Percentiles rank a stretch among this genome's conserved stretches.
These are phyloP conservation scores for Pseudorhombus dupliciocellatus DNA, from an alignment of 2,113 vertebrate species.

Conservation along the genomic window DNA sequence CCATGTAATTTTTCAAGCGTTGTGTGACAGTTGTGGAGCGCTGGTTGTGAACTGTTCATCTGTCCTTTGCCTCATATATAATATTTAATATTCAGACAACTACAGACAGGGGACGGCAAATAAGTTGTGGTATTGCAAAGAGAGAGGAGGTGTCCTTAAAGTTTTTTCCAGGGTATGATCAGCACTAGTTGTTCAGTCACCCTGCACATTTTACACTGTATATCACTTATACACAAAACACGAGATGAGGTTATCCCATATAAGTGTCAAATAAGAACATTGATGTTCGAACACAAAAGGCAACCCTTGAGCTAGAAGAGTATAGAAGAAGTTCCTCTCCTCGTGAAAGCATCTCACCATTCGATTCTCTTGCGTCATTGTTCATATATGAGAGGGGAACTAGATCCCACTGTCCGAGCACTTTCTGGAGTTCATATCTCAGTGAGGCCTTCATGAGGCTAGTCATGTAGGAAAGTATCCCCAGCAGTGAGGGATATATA, in stretches of 20 bases:
- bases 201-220: neutral
- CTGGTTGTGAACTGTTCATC: constrained; percentile 10
- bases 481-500: neutral
- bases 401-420: no score
- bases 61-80: constrained; percentile 19
- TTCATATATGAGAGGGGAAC: no score
- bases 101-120: neutral
- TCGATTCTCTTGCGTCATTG: no score
- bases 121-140: constrained; percentile 5
- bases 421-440: no score
- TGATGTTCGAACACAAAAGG: neutral
- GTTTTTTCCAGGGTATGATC: constrained; percentile 3
- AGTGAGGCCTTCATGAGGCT: no score
- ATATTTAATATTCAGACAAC: constrained; percentile 42
- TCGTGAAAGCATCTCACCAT: no score
- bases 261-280: neutral
- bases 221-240: neutral
- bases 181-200: constrained; percentile 21
- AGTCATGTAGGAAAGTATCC: neutral
- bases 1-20: constrained; percentile 57
- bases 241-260: neutral
- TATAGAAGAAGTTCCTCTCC: no score
- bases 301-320: no score
- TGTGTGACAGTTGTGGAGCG: constrained; percentile 52
- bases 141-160: neutral